These are phyloP conservation scores for Idaea straminata DNA, from an alignment of 2,888 invertebrate genomes.

Conservation along the genomic window DNA sequence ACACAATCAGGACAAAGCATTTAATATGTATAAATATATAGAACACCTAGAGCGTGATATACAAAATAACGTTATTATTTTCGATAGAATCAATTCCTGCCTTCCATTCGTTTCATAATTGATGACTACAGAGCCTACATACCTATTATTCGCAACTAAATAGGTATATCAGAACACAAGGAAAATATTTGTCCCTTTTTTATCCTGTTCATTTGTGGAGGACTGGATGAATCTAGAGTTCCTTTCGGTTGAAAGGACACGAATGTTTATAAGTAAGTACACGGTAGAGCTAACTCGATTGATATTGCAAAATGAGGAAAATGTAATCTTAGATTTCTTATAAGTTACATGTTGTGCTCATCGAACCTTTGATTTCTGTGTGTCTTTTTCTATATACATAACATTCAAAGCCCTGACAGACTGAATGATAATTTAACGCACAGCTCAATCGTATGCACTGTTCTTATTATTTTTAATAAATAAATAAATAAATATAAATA, in stretches of 20 bases:
- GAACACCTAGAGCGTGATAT: too few relatives aligned
- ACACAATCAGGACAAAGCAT: too few relatives aligned
- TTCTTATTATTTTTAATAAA: too few relatives aligned
- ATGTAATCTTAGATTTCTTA: not conserved
- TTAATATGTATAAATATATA: too few relatives aligned
- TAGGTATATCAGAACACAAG: not conserved
- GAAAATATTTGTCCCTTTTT: not conserved
- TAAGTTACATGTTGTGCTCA: too few relatives aligned
- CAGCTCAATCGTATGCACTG: too few relatives aligned
- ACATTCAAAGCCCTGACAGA: too few relatives aligned
- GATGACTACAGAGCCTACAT: not conserved
- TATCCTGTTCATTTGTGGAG: not conserved
- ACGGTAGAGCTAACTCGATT: not conserved
- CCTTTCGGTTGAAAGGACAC: not conserved
- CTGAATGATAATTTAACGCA: too few relatives aligned
- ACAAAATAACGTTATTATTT: not conserved
- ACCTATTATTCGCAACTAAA: not conserved
- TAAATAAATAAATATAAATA: too few relatives aligned
- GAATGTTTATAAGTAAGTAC: not conserved
- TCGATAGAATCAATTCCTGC: not conserved
- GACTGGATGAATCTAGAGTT: not conserved
- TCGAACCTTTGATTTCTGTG: too few relatives aligned
- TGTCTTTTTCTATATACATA: too few relatives aligned
- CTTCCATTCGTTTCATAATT: not conserved
- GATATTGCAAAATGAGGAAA: not conserved